Percentiles rank a stretch among this genome's conserved stretches.
phyloP scores from a whole-genome alignment of 2,113 vertebrate species.

The Etheostoma cragini region DNA sequence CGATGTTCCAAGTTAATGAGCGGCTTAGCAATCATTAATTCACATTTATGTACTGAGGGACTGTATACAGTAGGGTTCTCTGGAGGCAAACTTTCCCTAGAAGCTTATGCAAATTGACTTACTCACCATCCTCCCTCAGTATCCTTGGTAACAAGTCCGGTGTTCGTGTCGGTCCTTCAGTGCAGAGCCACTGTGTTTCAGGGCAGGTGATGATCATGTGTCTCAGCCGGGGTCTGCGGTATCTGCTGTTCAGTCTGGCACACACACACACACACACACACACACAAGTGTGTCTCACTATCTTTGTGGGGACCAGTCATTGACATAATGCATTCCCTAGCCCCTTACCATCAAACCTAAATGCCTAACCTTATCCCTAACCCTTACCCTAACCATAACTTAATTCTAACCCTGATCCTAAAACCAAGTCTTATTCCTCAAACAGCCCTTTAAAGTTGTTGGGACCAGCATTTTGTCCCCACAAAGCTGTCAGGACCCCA shows the following conservation, averaged over 20 bases:
- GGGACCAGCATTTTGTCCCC: too few species aligned
- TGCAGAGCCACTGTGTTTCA: conserved; percentile 39
- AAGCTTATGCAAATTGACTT: conserved; percentile 66
- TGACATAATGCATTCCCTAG: too few species aligned
- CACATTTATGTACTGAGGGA: conserved; percentile 3
- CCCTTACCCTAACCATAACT: too few species aligned
- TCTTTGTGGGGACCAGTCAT: too few species aligned
- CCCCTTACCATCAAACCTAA: too few species aligned
- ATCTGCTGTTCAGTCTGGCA: conserved; percentile 18
- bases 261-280: conserved; percentile 15
- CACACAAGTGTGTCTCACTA: too few species aligned
- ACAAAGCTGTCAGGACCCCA: too few species aligned
- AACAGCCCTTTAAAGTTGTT: too few species aligned
- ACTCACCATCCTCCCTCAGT: conserved; percentile 63
- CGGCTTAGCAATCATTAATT: conserved; percentile 17
- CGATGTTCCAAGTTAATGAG: conserved; percentile 28
- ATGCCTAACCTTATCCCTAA: too few species aligned
- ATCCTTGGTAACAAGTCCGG: conserved; percentile 66
- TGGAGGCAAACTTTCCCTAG: conserved; percentile 58
- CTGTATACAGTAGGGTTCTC: conserved; percentile 34
- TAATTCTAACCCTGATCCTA: too few species aligned
- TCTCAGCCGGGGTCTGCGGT: conserved; percentile 28
- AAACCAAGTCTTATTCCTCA: too few species aligned
- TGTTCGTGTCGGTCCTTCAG: conserved; percentile 48
- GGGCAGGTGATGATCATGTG: conserved; percentile 54